Conservation (phyloP, 2,888 invertebrate species). For the Vannuccia rotundouncinata region DNA sequence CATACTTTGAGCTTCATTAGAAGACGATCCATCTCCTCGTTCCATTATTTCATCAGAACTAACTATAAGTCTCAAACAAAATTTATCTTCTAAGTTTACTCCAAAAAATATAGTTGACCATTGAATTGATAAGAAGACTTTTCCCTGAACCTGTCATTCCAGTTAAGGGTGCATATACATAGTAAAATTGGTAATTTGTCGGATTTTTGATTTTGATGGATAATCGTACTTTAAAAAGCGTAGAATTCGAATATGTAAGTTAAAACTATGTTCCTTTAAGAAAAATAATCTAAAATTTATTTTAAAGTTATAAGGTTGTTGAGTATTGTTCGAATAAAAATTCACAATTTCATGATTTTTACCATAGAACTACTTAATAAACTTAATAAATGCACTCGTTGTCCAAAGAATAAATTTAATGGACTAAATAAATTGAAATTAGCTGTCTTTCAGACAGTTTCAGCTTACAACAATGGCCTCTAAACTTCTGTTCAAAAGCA, state of each 20-base stretch:
- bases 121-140: too few relatives aligned
- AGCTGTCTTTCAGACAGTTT: constrained; percentile 19
- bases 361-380: not conserved
- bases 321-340: not conserved
- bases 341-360: not conserved
- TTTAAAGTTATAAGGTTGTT: not conserved
- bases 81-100: too few relatives aligned
- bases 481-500: constrained; percentile 19
- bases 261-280: not conserved
- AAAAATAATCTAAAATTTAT: not conserved
- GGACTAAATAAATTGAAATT: constrained; percentile 20
- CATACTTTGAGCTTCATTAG: too few relatives aligned
- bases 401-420: not conserved
- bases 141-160: too few relatives aligned
- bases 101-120: too few relatives aligned
- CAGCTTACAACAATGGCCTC: constrained; percentile 23
- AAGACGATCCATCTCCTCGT: too few relatives aligned
- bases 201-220: not conserved
- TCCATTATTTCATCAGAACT: too few relatives aligned
- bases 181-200: not conserved
- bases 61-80: not conserved
- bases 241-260: not conserved
- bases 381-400: not conserved
- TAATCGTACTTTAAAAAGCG: not conserved
- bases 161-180: not conserved